phyloP scores from a whole-genome alignment of 2,888 invertebrate species.

The Dendrolimus pini region DNA sequence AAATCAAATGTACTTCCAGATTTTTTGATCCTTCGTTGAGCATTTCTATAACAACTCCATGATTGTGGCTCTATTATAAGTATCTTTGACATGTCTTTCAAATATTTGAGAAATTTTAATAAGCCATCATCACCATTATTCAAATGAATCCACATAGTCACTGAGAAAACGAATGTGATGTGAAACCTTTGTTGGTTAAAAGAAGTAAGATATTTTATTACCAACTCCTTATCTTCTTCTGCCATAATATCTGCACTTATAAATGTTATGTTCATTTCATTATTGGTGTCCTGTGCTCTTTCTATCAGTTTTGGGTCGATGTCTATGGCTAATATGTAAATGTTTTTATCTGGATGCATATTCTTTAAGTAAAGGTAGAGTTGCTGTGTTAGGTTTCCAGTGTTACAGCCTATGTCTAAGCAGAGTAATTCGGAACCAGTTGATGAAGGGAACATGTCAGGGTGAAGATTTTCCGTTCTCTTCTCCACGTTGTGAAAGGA shows the following conservation, averaged over 20 bases:
- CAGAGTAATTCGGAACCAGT: slow-evolving; percentile 51
- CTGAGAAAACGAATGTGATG: slow-evolving; percentile 86
- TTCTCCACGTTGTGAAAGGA: slow-evolving; percentile 84
- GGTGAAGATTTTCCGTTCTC: slow-evolving; percentile 78
- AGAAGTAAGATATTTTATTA: slow-evolving; percentile 65
- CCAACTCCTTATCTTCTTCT: slow-evolving; percentile 32
- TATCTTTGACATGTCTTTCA: slow-evolving; percentile 70
- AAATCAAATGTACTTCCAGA: slow-evolving; percentile 78
- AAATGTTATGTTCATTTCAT: slow-evolving; percentile 67
- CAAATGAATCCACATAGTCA: slow-evolving; percentile 94
- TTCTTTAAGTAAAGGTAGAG: slow-evolving; percentile 70
- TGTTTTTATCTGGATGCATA: slow-evolving; percentile 41
- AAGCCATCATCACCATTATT: slow-evolving; percentile 88
- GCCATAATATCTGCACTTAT: slow-evolving; percentile 78
- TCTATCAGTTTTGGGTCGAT: slow-evolving; percentile 83
- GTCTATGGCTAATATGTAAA: slow-evolving; percentile 82
- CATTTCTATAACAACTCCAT: slow-evolving; percentile 89
- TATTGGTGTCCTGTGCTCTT: slow-evolving; percentile 78
- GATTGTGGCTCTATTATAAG: slow-evolving; percentile 89
- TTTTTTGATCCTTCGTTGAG: slow-evolving; percentile 82
- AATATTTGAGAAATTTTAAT: slow-evolving; percentile 74
- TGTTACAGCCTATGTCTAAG: slow-evolving; percentile 87
- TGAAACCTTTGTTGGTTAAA: slow-evolving; percentile 74
- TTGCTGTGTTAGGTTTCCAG: slow-evolving; percentile 83
- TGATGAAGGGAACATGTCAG: slow-evolving; percentile 44